These are phyloP conservation scores for Zosterops pallidus DNA, from an alignment of 2,113 vertebrate species.

Conservation along the genomic window DNA sequence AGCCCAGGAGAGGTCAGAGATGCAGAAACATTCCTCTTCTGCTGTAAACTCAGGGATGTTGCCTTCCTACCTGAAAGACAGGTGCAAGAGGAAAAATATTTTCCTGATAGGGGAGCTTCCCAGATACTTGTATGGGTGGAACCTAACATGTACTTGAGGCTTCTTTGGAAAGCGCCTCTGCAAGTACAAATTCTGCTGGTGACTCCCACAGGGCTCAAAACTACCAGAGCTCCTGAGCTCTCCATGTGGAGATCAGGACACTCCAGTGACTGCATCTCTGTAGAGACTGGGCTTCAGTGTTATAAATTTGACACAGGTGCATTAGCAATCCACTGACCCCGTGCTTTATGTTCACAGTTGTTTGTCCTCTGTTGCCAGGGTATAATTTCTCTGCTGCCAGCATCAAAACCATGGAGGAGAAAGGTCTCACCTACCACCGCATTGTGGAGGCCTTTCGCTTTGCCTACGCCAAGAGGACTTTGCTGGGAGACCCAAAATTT, in stretches of 20 bases:
- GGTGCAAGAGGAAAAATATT: neutral
- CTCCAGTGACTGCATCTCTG: neutral
- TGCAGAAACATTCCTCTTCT: neutral
- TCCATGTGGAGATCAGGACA: neutral
- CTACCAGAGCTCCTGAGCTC: neutral
- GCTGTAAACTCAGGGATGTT: neutral
- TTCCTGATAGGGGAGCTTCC: neutral
- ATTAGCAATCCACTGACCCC: neutral
- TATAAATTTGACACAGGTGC: neutral
- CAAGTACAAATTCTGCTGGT: neutral
- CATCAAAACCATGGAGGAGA: conserved; percentile 71
- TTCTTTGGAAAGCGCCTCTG: neutral
- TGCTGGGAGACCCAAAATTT: conserved; percentile 86
- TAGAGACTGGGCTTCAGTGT: neutral
- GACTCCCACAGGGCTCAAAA: neutral
- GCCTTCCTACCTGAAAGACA: neutral
- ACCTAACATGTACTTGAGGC: neutral
- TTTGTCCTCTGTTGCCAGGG: conserved; percentile 72
- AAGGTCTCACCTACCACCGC: conserved; percentile 89
- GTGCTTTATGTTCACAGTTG: neutral
- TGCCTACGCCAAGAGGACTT: conserved; percentile 89
- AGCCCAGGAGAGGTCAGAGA: neutral
- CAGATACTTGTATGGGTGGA: neutral
- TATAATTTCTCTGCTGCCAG: conserved; percentile 84
- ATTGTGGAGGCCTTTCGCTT: conserved; percentile 93